Percentiles rank a stretch among this genome's conserved stretches.
Conservation (phyloP, 1,140 invertebrate genomes). For the Cherax quadricarinatus region DNA sequence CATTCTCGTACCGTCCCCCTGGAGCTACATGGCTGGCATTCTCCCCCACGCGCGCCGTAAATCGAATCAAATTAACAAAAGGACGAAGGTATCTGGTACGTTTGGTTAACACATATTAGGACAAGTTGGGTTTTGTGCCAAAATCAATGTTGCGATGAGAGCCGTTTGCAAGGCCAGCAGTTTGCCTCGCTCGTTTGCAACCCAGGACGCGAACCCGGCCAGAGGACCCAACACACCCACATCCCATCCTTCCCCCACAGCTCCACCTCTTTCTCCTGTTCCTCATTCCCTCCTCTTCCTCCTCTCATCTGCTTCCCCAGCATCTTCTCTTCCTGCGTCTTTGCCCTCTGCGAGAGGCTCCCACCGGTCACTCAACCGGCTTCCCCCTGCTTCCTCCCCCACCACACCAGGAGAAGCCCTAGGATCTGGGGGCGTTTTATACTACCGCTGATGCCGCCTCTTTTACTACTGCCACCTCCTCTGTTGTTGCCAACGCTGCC, state of each 20-base stretch:
- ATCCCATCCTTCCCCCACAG: background rate
- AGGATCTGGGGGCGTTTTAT: slow-evolving; percentile 27
- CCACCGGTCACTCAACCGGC: slow-evolving; percentile 27
- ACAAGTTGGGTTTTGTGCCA: slow-evolving; percentile 70
- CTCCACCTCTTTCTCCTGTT: background rate
- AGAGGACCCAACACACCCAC: background rate
- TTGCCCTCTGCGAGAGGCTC: background rate
- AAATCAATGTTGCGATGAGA: slow-evolving; percentile 70
- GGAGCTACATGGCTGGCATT: background rate
- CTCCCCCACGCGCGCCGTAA: slow-evolving; percentile 37
- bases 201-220: slow-evolving; percentile 60
- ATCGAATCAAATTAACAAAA: slow-evolving; percentile 69
- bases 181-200: slow-evolving; percentile 65
- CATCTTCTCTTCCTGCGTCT: background rate
- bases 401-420: background rate
- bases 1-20: background rate
- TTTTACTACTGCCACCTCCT: slow-evolving; percentile 24
- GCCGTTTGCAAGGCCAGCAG: slow-evolving; percentile 67
- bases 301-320: background rate
- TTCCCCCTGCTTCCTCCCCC: background rate
- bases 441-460: slow-evolving; percentile 28
- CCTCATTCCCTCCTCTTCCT: background rate
- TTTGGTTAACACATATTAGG: slow-evolving; percentile 69
- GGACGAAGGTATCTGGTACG: slow-evolving; percentile 67
- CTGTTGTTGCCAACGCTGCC: background rate